Evolutionary conservation across 2,113 vertebrate genomes (phyloP), one percentile per base, ranked within the genome.

Genomic region (Cheilinus undulatus): DNA sequence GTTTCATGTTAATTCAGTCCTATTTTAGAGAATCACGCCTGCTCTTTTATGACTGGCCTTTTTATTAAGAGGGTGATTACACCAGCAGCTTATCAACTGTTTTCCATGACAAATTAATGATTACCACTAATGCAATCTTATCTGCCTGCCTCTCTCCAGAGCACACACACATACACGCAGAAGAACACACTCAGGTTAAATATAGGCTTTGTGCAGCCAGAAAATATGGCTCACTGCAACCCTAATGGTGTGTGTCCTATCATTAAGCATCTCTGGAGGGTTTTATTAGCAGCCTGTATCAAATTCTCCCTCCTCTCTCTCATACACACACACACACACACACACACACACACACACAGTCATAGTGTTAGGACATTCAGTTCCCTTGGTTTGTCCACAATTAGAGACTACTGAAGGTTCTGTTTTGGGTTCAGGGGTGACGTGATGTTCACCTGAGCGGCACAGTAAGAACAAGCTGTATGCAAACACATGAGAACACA

Each of bases 371-470:
- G 63, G 49, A 73, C 74, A 78, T 52, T 65, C 45, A 68, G 84
- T 67, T 60, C 52, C 61, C 43, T 32, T 30, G 38, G 48, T 65
- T 80, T 69, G 19, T 61, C 54, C 58, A 54, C 59, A 85, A 82
- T 83, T 77, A 79, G 65, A 86, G 71, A 49, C 22, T 53, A 23
- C 24, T n/a, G 27, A 42, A 19, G 42, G 8, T 4, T 9, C 32
- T 23, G 24, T 73, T 51, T 45, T 69, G 45, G 63, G 17, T 15
- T 70, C 26, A 13, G 7, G 7, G 42, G 54, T 83, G 72, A 62
- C 14, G 19, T 28, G 22, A 73, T 51, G 78, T 69, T 82, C 50
- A 67, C 69, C 77, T 79, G 48, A 15, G 12, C 26, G 57, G 77
- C 68, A 49, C 5, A 48, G 63, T 5, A 17, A 12, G 15, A 60